phyloP scores from a whole-genome alignment of 2,797 vertebrate species.

The Pseudocheirus occidentalis region DNA sequence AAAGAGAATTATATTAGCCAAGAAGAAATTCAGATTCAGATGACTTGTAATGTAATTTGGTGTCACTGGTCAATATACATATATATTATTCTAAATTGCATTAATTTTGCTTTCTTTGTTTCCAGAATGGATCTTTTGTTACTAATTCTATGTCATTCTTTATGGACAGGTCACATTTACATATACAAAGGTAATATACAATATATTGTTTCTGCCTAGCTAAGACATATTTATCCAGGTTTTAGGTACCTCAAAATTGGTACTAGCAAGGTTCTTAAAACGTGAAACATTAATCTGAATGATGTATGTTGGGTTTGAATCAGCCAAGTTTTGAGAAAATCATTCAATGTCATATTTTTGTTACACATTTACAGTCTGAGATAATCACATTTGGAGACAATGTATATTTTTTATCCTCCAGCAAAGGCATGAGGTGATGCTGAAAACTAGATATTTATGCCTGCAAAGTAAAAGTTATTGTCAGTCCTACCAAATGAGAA shows the following conservation, averaged over 20 bases:
- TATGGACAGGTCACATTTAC: not conserved
- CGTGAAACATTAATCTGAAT: not conserved
- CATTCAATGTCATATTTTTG: not conserved
- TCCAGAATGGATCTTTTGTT: not conserved
- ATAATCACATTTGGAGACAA: constrained; percentile 8
- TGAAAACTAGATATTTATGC: not conserved
- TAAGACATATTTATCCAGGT: not conserved
- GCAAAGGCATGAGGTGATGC: not conserved
- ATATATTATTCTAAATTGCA: not conserved
- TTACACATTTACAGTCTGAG: not conserved
- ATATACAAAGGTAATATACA: not conserved
- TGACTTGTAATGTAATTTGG: not conserved
- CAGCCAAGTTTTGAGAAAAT: not conserved
- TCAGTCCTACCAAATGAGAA: not conserved
- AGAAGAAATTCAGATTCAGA: not conserved
- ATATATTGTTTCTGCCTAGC: not conserved
- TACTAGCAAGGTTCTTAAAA: not conserved
- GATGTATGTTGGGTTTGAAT: not conserved
- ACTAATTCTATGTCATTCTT: not conserved
- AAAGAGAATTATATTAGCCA: not conserved
- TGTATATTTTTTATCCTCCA: not conserved
- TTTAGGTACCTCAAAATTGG: not conserved
- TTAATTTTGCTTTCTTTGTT: not conserved
- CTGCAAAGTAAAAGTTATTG: not conserved
- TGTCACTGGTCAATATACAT: not conserved